Evolutionary conservation across 1,140 invertebrate species (phyloP), one percentile per base, ranked within the genome.

Genomic region (Drosophila erecta): DNA sequence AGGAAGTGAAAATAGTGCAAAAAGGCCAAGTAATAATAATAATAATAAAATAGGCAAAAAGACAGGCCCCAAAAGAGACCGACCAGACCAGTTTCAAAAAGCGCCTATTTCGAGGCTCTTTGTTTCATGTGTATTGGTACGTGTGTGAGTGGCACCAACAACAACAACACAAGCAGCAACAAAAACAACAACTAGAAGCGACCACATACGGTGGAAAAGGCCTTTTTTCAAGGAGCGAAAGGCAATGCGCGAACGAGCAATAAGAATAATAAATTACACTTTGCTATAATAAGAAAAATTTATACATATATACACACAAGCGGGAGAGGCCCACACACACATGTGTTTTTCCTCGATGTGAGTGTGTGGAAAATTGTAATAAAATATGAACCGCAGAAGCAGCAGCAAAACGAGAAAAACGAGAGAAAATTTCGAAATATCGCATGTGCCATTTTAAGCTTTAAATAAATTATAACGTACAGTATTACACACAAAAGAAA

Each of bases 191-290:
- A 61, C 38, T 62, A 61, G 17, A 69, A 72, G 65, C 85, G 84
- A 85, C 85, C 85, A 89, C 84, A 87, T 89, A 87, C 84, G 84
- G 76, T 79, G 84, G 87, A 89, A 87, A 89, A 50, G 47, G 83
- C 71, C 81, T 64, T 75, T 85, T 85, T 85, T 57, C 84, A 87
- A 87, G 84, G 83, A 86, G 79, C 79, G 76, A 90, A 90, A 66
- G 41, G 61, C 80, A 54, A 70, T 51, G 64, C 64, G 44, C 59
- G 59, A 86, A 83, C 81, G 51, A 87, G 85, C 85, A 86, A 90
- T 90, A 90, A 90, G 86, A 90, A 90, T 90, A 90, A 90, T 90
- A 90, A 90, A 90, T 90, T 90, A 90, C 85, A 90, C 86, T 90
- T 89, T 89, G 85, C 85, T 90, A 89, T 89, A 89, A 89, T 89